Conservation (phyloP, 2,797 vertebrate genomes). For the Artibeus lituratus region DNA sequence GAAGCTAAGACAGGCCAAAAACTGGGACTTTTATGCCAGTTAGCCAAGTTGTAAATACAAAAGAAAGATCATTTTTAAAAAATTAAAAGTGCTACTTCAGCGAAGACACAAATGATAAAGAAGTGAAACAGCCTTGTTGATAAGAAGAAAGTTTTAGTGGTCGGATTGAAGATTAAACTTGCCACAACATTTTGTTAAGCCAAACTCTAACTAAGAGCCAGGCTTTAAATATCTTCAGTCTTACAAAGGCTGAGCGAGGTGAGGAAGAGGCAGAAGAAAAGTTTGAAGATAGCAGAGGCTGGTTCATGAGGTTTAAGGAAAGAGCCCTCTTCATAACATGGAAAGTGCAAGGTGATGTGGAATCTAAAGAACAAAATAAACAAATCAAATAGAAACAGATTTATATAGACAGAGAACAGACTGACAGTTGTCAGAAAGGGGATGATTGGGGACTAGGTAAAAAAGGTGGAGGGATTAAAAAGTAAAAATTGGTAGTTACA, state of each 20-base stretch:
- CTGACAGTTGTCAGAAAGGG: too few species aligned
- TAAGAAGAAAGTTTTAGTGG: not conserved
- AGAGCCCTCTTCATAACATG: too few species aligned
- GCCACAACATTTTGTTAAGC: not conserved
- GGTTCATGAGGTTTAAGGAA: too few species aligned
- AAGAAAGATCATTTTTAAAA: not conserved
- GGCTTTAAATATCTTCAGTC: not conserved
- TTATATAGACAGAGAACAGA: too few species aligned
- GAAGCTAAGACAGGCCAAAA: not conserved
- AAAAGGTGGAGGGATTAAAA: too few species aligned
- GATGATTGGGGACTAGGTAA: too few species aligned
- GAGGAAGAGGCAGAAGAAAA: not conserved
- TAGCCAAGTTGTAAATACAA: not conserved
- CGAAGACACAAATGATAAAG: not conserved
- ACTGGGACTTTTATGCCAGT: not conserved
- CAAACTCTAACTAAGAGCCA: not conserved
- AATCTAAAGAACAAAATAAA: too few species aligned
- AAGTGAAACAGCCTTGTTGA: not conserved
- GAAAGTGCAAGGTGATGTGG: too few species aligned
- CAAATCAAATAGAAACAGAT: too few species aligned
- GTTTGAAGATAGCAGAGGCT: not conserved
- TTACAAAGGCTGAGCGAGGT: not conserved
- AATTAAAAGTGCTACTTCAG: not conserved
- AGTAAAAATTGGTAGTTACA: too few species aligned
- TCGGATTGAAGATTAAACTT: not conserved